A percentile compares a stretch with the other conserved stretches of the same genome.
Conservation (phyloP, 2,797 vertebrate genomes). For the Carapus acus region DNA sequence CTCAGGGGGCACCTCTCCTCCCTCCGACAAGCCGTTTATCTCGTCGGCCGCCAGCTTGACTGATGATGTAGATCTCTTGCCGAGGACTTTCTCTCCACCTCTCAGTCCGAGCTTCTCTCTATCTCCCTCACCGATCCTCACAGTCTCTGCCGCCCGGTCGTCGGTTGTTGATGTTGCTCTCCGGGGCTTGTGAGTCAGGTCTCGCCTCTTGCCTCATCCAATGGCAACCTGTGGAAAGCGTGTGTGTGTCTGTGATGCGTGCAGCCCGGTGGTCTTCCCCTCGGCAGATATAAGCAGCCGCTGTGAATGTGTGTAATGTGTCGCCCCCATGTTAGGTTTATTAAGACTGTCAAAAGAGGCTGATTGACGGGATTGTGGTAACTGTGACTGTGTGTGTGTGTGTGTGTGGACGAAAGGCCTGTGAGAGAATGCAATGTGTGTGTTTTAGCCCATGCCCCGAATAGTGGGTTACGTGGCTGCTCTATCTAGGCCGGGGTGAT, state of each 20-base stretch:
- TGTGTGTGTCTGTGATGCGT: slow-evolving; percentile 14
- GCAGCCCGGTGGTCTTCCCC: slow-evolving; percentile 17
- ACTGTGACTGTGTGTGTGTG: slow-evolving; percentile 27
- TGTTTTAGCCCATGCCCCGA: neutral
- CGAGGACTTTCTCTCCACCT: neutral
- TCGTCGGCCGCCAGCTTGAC: slow-evolving; percentile 65
- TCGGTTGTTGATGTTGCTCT: neutral
- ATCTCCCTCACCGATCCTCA: neutral
- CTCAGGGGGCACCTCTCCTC: slow-evolving; percentile 12
- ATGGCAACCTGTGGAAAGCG: slow-evolving; percentile 32
- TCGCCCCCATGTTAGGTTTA: slow-evolving; percentile 62
- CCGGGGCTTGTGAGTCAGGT: slow-evolving; percentile 30
- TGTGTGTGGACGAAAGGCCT: slow-evolving; percentile 1
- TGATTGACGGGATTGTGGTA: slow-evolving; percentile 49
- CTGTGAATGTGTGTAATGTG: slow-evolving; percentile 68
- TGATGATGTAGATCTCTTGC: slow-evolving; percentile 4
- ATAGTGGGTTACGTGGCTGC: neutral
- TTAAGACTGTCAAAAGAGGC: slow-evolving; percentile 62
- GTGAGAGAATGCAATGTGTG: neutral
- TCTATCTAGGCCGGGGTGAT: neutral
- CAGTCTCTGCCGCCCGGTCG: neutral
- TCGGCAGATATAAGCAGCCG: slow-evolving; percentile 60
- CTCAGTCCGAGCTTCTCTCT: neutral
- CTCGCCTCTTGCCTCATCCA: slow-evolving; percentile 10
- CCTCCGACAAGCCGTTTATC: slow-evolving; percentile 27